Evolutionary conservation across 92 coral and sea anemone species (phyloP), one percentile per base, ranked within the genome.

Genomic region (Phenganax stokvisi): DNA sequence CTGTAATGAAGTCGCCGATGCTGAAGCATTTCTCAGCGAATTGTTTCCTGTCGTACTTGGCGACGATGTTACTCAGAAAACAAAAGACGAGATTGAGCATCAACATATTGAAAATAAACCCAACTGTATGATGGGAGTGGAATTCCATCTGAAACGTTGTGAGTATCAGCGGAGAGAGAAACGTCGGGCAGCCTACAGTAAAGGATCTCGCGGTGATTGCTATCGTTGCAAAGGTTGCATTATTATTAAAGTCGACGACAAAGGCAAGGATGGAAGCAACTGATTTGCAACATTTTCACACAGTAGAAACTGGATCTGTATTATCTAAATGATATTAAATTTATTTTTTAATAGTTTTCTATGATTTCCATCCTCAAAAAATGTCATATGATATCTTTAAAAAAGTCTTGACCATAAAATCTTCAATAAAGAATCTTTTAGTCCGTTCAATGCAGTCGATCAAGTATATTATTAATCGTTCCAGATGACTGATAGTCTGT

Each of bases 1-100:
- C 15, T 79, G 83, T 58, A 51, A 60, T n/a, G 65, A 79, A 17
- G 83, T 79, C 3, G 83, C 60, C 8, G 83, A 68, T 3, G 73
- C 73, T 62, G 73, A 79, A 56, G 83, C 16, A n/a, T 47, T 51
- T 72, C 54, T 79, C 72, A 79, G 63, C 15, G 3, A 51, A 6
- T 44, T 62, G 25, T 58, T 79, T 7, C 74, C 83, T 11, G 83
- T 56, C 9, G 61, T n/a, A 6, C 28, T 60, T 61, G 74, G 83
- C 10, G 83, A 60, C 54, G 83, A 79, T 10, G 73, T 79, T 13
- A 9, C 67, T 0, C n/a, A 31, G n/a, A 79, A n/a, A 64, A 30
- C 57, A 44, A 79, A 79, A 52, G 57, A 57, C 10, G 83, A 79
- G 28, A 63, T 79, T 31, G 9, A 62, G 54, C 61, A 17, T 29